Conservation (phyloP, 2,888 invertebrate genomes). For the Camponotus fellah region DNA sequence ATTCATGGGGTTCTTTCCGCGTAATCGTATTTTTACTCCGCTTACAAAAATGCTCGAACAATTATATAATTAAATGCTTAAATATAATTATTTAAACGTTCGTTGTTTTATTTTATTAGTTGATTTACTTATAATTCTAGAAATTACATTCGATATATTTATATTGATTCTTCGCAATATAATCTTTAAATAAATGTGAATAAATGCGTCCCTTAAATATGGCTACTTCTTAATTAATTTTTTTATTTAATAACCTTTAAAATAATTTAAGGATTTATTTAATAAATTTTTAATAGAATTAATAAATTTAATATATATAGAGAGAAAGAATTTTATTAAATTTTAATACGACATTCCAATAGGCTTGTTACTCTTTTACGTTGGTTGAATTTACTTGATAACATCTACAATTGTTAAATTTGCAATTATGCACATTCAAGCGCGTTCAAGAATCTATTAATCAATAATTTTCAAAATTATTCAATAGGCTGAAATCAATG, state of each 20-base stretch:
- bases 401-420: neutral
- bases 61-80: too few species aligned
- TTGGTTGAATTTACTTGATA: neutral
- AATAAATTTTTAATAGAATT: too few species aligned
- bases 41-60: neutral
- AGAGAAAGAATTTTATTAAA: neutral
- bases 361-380: neutral
- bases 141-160: neutral
- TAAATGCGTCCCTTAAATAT: neutral
- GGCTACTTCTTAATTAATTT: neutral
- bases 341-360: neutral
- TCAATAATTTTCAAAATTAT: neutral
- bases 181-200: neutral
- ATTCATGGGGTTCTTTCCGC: conserved; percentile 58
- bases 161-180: neutral
- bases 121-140: neutral
- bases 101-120: neutral
- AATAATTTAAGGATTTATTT: conserved; percentile 4
- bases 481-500: neutral
- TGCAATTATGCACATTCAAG: neutral
- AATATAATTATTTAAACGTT: conserved; percentile 11
- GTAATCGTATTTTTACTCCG: conserved; percentile 45
- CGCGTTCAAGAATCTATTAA: neutral
- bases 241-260: neutral
- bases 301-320: neutral